A percentile compares a stretch with the other conserved stretches of the same genome.
phyloP scores from a whole-genome alignment of 2,113 vertebrate species.

The Ancistrus triradiatus region DNA sequence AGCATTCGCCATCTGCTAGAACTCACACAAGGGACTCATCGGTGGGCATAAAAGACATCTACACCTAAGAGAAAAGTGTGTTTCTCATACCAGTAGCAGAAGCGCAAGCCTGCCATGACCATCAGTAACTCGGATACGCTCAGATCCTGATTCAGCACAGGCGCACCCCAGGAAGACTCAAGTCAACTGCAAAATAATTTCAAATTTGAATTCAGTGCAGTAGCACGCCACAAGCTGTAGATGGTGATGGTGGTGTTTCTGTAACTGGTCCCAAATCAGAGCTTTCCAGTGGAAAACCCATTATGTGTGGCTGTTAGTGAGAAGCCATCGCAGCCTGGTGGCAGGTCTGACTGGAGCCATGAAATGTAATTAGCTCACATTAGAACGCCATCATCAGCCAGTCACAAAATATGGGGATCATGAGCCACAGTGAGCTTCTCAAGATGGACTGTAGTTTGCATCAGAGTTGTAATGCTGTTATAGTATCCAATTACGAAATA shows the following conservation, averaged over 20 bases:
- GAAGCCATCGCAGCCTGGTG: constrained; percentile 17
- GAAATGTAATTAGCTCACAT: constrained; percentile 27
- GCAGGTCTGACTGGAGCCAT: constrained; percentile 35
- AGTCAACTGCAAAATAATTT: too few species aligned
- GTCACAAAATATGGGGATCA: constrained; percentile 11
- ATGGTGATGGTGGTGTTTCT: constrained; percentile 21
- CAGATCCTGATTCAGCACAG: not conserved
- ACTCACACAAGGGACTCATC: too few species aligned
- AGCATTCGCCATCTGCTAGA: too few species aligned
- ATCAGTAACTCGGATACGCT: too few species aligned
- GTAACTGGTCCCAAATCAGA: not conserved
- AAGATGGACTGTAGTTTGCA: not conserved
- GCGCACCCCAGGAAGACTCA: not conserved
- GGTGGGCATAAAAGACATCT: too few species aligned
- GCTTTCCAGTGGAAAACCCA: constrained; percentile 4
- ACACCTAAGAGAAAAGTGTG: too few species aligned
- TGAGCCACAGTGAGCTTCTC: not conserved
- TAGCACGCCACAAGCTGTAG: constrained; percentile 18
- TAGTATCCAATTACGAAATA: too few species aligned
- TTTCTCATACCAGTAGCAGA: too few species aligned
- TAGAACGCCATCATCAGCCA: constrained; percentile 21
- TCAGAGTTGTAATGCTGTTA: too few species aligned
- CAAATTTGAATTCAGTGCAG: constrained; percentile 18
- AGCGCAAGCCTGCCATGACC: too few species aligned
- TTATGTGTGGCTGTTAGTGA: constrained; percentile 4